Evolutionary conservation across 2,113 vertebrate species (phyloP), one percentile per base, ranked within the genome.

Genomic region (Anolis carolinensis): DNA sequence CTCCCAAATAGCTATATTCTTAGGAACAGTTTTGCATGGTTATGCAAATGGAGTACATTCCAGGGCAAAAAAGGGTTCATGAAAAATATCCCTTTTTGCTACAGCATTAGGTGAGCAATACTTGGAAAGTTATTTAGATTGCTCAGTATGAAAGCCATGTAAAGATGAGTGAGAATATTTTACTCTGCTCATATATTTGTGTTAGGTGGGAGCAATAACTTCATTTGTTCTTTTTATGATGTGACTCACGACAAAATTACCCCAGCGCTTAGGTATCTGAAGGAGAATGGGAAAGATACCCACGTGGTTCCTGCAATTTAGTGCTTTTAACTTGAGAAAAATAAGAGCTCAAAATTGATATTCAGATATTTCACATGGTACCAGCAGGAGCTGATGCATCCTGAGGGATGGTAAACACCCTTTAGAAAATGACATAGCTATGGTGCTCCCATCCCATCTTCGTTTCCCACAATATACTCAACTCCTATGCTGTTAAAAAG

Each of bases 231-330:
- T 96, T 96, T 72, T 95, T 95, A 93, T 94, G 96, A 96, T 91
- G 90, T 96, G 95, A 96, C 94, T 96, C 96, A 96, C 48, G 92
- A 94, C 91, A 96, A 94, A 96, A 96, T 96, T 96, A 93, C 92
- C 94, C 92, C 86, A 95, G 94, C 92, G 96, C 95, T 96, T 90
- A 92, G 93, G 93, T 95, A 96, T 95, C 92, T 94, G 89, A 95
- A 95, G 93, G 88, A 91, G 91, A 91, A 93, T 90, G 79, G 87
- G 86, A 77, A 74, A 85, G 93, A 89, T 87, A 95, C 84, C 86
- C 83, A 79, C 84, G 95, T 95, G 88, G 92, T 92, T 95, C 94
- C 93, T 94, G 95, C 92, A 96, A 95, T 96, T 96, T 96, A 96
- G 91, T 95, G 94, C 94, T 96, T 96, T 96, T 96, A 96, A 95